Base-by-base conservation (phyloP, 2,888 invertebrate species). In the Andricus quercusramuli region DNA sequence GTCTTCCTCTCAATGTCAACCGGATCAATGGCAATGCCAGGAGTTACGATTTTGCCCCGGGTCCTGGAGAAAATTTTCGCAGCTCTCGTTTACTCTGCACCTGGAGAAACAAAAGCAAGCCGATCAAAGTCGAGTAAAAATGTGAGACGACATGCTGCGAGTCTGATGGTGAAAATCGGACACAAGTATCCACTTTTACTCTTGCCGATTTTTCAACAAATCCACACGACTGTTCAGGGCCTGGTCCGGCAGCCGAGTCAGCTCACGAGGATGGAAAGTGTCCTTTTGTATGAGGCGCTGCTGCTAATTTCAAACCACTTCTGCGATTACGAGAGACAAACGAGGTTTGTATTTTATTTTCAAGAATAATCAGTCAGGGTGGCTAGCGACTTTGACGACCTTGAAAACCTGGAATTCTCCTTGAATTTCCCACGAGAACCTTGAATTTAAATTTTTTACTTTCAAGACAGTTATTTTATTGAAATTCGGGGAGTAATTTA, bases 61-160 rank as follows among this genome's bases (percentile, higher is more conserved):
- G 97, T 98, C 3, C 92, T 98, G 79, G 97, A 98, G 86, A 98
- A 98, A 94, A 97, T 98, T 85, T 98, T 98, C 93, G 95, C 96
- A 3, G 96, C 97, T 15, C 93, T 98, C 20, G 95, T 97, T 44
- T 96, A 96, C 90, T 95, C 95, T 80, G 94, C 95, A 11, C 94
- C 95, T 1, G 95, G 95, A 11, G 95, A 96, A 86, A 94, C 94
- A 15, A 95, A 95, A 88, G 95, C 95, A 77, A 94, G 95, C 1
- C 94, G 96, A 83, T 95, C 96, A 20, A 95, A 96, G 79, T 95
- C 96, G 4, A 96, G 97, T 59, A 97, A 97, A 93, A 97, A 97
- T 90, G 96, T 98, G 13, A 94, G 98, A 6, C 94, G 98, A 0
- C 98, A 98, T 93, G 98, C 98, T 9, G 98, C 98, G 37, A 97